Evolutionary conservation across 2,113 vertebrate species (phyloP), one percentile per base, ranked within the genome.

Genomic region (Sorex fumeus): DNA sequence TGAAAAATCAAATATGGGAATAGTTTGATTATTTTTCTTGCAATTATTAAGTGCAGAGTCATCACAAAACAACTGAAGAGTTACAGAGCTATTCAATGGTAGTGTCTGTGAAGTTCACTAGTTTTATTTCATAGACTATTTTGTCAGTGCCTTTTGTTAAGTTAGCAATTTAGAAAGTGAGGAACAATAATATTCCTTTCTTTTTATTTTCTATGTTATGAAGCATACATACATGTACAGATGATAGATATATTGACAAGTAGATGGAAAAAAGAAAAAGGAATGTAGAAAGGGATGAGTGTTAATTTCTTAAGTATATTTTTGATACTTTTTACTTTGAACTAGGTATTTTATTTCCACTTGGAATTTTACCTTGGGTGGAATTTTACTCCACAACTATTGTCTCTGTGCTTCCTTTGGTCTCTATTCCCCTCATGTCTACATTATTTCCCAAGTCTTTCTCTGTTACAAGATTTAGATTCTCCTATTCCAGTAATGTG

Each of bases 111-210:
- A 85, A 88, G 36, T 40, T 81, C 67, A 16, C 43, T 36, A 50
- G 40, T 82, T 23, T 85, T 47, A 62, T 92, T 96, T 92, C 75
- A 90, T 87, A 83, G 28, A 62, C 40, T 32, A 84, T 84, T 80
- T 91, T 71, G 71, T 7, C 21, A 80, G 18, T 40, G 7, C 53
- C 50, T 76, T 34, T 13, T 13, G 67, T 45, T 83, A 94, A 90
- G 70, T 93, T 30, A 90, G 53, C 32, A 90, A 15, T 83, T 85
- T 88, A 83, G 45, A 34, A 81, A 93, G 78, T 75, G 40, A 93
- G 47, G 69, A 89, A 50, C 64, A 76, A 28, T 53, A 15, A 1
- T 25, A 8, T 47, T 43, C 40, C 57, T 75, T 89, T 72, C 11
- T 45, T 75, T 78, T 70, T 79, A 12, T 57, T 53, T 82, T 69